These are phyloP conservation scores for Sclerodermus sp. DNA, from an alignment of 2,888 invertebrate genomes.

Conservation along the genomic window DNA sequence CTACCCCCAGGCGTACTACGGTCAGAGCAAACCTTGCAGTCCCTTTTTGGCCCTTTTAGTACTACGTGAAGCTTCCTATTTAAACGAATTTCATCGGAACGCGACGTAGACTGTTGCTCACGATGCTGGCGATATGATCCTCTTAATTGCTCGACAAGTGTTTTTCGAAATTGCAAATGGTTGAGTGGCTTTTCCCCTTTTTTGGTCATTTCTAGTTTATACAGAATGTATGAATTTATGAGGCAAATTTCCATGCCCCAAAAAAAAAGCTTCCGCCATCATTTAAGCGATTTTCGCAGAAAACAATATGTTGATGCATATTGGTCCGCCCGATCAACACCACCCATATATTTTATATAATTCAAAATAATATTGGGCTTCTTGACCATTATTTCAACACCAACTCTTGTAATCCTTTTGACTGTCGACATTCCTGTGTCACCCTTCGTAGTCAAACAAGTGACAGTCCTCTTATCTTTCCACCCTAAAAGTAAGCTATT, in stretches of 20 bases:
- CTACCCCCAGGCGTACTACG: conserved; percentile 15
- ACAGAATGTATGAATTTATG: conserved; percentile 26
- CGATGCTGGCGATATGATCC: conserved; percentile 14
- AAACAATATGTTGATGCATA: conserved; percentile 10
- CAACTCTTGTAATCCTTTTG: conserved; percentile 12
- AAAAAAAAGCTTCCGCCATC: conserved; percentile 26
- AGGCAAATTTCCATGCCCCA: conserved; percentile 26
- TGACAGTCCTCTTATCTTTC: conserved; percentile 16
- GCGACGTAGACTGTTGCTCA: conserved; percentile 11
- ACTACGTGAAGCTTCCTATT: conserved; percentile 20
- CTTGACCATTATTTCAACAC: conserved; percentile 13
- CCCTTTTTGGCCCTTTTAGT: conserved; percentile 14
- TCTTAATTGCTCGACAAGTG: conserved; percentile 19
- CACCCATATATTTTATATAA: conserved; percentile 21
- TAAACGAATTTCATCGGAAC: conserved; percentile 12
- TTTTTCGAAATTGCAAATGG: conserved; percentile 21
- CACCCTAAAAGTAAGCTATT: conserved; percentile 12
- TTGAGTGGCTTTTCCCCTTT: conserved; percentile 17
- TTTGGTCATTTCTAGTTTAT: conserved; percentile 15
- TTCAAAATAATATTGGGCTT: conserved; percentile 14
- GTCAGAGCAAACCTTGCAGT: conserved; percentile 24
- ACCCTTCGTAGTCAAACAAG: conserved; percentile 8
- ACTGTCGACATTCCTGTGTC: conserved; percentile 11
- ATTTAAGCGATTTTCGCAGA: conserved; percentile 9
- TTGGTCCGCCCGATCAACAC: conserved; percentile 25